Evolutionary conservation across 1,140 invertebrate species (phyloP).

Genomic region (Bilobella aurantiaca): DNA sequence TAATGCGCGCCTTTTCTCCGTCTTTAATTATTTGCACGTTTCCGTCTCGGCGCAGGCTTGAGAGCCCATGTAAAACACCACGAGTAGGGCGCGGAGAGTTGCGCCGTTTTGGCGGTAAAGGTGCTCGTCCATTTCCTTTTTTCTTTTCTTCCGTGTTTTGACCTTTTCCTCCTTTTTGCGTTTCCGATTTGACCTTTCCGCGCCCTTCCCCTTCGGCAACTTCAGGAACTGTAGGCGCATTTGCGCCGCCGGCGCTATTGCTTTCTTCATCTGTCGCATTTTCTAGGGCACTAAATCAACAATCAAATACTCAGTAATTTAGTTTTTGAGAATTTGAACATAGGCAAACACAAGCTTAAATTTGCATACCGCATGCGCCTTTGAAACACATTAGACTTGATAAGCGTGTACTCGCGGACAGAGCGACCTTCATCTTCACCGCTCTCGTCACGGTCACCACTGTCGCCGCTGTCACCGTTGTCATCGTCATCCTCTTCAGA

Average conservation of each 20-base stretch:
- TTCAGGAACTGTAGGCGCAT: too few relatives aligned
- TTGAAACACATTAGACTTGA: background rate
- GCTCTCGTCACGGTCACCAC: background rate
- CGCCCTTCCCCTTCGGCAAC: background rate
- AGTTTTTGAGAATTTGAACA: too few relatives aligned
- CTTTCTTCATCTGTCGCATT: background rate
- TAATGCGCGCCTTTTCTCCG: constrained; percentile 19
- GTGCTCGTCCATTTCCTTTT: background rate
- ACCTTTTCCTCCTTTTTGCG: background rate
- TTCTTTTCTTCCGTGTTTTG: constrained; percentile 14
- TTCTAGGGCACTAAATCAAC: too few relatives aligned
- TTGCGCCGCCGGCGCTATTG: background rate
- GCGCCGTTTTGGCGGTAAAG: background rate
- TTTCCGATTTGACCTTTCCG: background rate
- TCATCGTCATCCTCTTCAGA: constrained; percentile 12
- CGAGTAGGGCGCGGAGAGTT: constrained; percentile 16
- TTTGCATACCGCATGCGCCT: too few relatives aligned
- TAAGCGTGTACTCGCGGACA: background rate
- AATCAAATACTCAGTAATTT: too few relatives aligned
- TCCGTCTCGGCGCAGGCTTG: constrained; percentile 25
- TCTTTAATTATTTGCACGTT: constrained; percentile 28
- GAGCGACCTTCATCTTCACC: background rate
- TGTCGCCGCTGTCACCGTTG: background rate
- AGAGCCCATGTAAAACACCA: constrained; percentile 30
- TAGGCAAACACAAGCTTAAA: too few relatives aligned